Percentiles rank a stretch among this genome's conserved stretches.
Evolutionary conservation across 2,113 vertebrate species (phyloP).

Genomic region (Myotis brandtii): DNA sequence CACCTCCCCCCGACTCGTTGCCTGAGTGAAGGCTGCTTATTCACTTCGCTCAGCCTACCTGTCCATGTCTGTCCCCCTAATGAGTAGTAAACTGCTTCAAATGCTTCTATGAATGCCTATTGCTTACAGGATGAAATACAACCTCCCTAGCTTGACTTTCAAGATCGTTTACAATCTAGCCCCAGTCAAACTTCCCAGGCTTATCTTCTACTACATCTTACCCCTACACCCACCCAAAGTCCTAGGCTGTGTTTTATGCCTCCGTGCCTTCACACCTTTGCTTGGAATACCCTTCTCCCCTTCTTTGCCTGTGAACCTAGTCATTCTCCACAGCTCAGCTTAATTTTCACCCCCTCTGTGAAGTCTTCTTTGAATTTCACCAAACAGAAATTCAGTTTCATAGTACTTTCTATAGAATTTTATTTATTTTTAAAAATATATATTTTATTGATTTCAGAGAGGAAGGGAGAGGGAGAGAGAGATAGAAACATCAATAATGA

Average conservation of each 20-base stretch:
- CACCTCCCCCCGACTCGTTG: not conserved
- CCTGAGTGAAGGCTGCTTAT: not conserved
- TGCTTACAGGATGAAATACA: not conserved
- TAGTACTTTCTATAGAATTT: not conserved
- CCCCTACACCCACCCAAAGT: not conserved
- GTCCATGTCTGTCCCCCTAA: not conserved
- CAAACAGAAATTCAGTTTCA: not conserved
- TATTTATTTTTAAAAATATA: too few relatives aligned
- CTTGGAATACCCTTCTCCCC: not conserved
- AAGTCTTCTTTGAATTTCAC: conserved; percentile 20
- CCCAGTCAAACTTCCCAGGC: not conserved
- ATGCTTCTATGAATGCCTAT: not conserved
- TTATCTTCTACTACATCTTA: not conserved
- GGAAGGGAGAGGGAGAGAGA: too few relatives aligned
- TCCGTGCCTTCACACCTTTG: not conserved
- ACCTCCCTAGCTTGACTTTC: not conserved
- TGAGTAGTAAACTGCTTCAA: not conserved
- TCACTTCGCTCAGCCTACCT: not conserved
- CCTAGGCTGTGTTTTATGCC: not conserved
- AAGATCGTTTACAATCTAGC: not conserved
- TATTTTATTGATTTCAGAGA: too few relatives aligned
- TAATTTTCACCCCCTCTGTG: not conserved
- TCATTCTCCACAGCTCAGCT: not conserved
- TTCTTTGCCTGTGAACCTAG: not conserved
- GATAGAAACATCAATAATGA: too few relatives aligned